phyloP scores from a whole-genome alignment of 30 jellyfish, hydroid and myxozoan genomes.

The Morbakka virulenta region DNA sequence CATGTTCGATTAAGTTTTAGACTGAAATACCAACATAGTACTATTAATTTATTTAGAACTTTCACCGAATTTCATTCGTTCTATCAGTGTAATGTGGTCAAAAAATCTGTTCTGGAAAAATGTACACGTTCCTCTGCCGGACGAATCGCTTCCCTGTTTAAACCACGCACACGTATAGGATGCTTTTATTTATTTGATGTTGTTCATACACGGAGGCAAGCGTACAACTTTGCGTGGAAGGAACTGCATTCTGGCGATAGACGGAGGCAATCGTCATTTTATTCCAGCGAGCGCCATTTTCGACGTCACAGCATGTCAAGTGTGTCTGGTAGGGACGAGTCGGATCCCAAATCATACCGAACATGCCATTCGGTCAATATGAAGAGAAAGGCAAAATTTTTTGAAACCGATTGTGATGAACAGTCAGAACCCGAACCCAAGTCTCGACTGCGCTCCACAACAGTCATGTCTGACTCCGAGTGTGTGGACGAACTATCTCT shows the following conservation, averaged over 20 bases:
- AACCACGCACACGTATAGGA: conserved; percentile 61
- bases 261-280: conserved; percentile 82
- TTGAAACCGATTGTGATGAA: not conserved
- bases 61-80: conserved; percentile 96
- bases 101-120: conserved; percentile 92
- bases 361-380: conserved; percentile 46
- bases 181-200: conserved; percentile 88
- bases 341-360: conserved; percentile 29
- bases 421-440: not conserved
- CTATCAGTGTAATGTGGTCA: conserved; percentile 92
- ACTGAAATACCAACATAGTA: conserved; percentile 67
- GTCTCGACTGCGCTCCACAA: conserved; percentile 3
- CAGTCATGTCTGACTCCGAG: conserved; percentile 33
- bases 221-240: conserved; percentile 95
- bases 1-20: conserved; percentile 79
- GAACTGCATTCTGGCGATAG: conserved; percentile 82
- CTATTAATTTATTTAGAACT: conserved; percentile 89
- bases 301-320: conserved; percentile 8
- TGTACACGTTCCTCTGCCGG: conserved; percentile 92
- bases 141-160: conserved; percentile 74
- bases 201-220: conserved; percentile 87
- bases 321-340: not conserved
- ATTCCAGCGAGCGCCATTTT: conserved; percentile 80
- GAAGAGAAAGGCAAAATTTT: conserved; percentile 46
- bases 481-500: conserved; percentile 49